These are phyloP conservation scores for Betta splendens DNA, from an alignment of 2,797 vertebrate species.

Conservation along the genomic window DNA sequence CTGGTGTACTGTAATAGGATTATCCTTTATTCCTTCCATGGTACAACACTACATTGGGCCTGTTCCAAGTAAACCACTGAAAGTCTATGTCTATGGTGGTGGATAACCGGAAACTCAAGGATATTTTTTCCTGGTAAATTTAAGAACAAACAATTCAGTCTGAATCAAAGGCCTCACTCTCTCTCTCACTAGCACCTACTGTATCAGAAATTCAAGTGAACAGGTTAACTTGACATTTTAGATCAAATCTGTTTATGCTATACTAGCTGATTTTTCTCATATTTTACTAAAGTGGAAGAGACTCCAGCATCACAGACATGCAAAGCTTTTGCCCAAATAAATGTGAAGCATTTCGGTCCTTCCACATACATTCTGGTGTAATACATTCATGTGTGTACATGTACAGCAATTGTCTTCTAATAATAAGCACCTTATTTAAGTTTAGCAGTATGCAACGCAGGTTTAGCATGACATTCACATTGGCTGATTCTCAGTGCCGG, in stretches of 20 bases:
- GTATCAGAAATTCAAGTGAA: constrained; percentile 22
- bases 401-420: constrained; percentile 14
- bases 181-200: constrained; percentile 5
- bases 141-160: not conserved
- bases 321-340: constrained; percentile 20
- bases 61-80: not conserved
- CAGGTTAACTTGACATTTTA: not conserved
- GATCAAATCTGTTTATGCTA: not conserved
- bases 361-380: constrained; percentile 21
- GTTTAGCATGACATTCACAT: constrained; percentile 22
- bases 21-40: not conserved
- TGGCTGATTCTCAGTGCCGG: constrained; percentile 19
- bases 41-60: not conserved
- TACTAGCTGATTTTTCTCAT: constrained; percentile 3
- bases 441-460: constrained; percentile 19
- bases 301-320: constrained; percentile 26
- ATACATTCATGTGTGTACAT: constrained; percentile 6
- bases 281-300: constrained; percentile 30
- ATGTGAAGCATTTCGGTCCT: not conserved
- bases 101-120: constrained; percentile 11
- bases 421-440: constrained; percentile 40
- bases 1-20: not conserved
- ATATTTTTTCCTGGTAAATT: not conserved
- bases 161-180: not conserved
- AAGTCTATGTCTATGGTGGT: constrained; percentile 32